phyloP scores from a whole-genome alignment of 2,797 vertebrate species.

The Mus spretus region DNA sequence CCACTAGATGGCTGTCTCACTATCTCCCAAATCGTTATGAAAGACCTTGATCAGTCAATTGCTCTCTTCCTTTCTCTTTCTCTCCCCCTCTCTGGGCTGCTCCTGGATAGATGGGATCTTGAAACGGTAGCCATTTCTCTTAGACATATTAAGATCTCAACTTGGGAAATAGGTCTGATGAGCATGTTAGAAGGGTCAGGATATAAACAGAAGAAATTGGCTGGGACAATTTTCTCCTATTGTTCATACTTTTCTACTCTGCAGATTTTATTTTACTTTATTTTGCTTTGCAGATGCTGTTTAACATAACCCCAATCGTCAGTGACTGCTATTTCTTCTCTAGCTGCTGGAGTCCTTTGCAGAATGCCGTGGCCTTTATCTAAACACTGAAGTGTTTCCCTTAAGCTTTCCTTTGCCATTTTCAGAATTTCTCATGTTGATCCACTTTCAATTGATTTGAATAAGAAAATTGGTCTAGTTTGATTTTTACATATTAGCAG shows the following conservation, averaged over 20 bases:
- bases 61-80: too few species aligned
- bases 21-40: not conserved
- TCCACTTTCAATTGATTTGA: not conserved
- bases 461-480: not conserved
- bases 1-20: conserved; percentile 55
- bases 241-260: not conserved
- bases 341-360: not conserved
- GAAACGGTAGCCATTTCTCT: not conserved
- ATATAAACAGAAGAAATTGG: not conserved
- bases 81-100: not conserved
- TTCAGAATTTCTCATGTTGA: not conserved
- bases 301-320: not conserved
- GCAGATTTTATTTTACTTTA: not conserved
- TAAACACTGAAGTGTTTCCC: not conserved
- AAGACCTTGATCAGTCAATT: not conserved
- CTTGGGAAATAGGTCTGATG: conserved; percentile 17
- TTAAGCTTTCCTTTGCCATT: not conserved
- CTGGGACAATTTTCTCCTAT: not conserved
- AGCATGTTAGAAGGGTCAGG: not conserved
- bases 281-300: not conserved
- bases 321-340: not conserved
- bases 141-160: not conserved
- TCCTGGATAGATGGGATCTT: not conserved
- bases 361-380: not conserved
- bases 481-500: not conserved